Conservation (phyloP, 2,888 invertebrate genomes). For the Catocala fraxini region DNA sequence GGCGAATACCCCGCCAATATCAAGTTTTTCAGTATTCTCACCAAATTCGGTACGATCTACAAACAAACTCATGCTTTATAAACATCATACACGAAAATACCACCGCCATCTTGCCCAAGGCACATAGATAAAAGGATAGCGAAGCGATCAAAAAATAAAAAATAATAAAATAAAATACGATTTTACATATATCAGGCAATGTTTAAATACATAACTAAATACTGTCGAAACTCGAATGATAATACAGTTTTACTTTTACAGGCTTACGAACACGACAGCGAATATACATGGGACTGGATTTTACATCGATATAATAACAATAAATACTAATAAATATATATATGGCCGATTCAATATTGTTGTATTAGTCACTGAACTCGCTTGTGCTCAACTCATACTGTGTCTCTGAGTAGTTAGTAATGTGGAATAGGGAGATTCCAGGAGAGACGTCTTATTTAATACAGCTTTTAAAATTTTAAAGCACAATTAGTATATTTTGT, state of each 20-base stretch:
- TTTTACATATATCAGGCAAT: slow-evolving; percentile 53
- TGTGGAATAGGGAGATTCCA: slow-evolving; percentile 31
- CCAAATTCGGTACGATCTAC: slow-evolving; percentile 99
- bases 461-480: too few relatives aligned
- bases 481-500: too few relatives aligned
- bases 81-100: slow-evolving; percentile 27
- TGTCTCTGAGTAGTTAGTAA: slow-evolving; percentile 43
- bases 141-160: slow-evolving; percentile 61
- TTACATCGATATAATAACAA: slow-evolving; percentile 37
- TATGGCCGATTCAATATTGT: slow-evolving; percentile 45
- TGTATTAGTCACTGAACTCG: slow-evolving; percentile 52
- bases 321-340: slow-evolving; percentile 23
- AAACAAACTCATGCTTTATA: slow-evolving; percentile 68
- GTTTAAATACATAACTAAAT: slow-evolving; percentile 55
- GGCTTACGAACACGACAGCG: slow-evolving; percentile 55
- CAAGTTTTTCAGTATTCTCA: slow-evolving; percentile 98
- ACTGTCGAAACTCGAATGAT: slow-evolving; percentile 39
- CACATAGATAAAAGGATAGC: slow-evolving; percentile 64
- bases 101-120: slow-evolving; percentile 51
- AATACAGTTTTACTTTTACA: slow-evolving; percentile 34
- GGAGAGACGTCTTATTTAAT: neutral
- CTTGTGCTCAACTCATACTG: slow-evolving; percentile 53
- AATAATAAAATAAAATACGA: slow-evolving; percentile 32
- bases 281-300: slow-evolving; percentile 45
- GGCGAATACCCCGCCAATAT: slow-evolving; percentile 99